phyloP scores from a whole-genome alignment of 2,888 invertebrate genomes.

The Melanargia galathea region DNA sequence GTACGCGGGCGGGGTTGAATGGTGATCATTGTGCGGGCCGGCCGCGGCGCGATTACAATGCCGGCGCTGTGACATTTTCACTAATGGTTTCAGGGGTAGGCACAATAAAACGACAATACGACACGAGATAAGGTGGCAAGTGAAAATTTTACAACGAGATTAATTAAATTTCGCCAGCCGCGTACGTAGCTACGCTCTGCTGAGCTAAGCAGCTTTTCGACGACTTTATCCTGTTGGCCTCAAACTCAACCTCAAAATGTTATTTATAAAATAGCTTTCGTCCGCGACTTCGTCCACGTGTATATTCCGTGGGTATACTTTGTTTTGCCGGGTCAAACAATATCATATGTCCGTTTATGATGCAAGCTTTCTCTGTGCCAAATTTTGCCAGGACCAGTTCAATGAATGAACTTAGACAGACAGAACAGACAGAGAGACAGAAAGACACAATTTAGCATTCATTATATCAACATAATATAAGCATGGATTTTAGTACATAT shows the following conservation, averaged over 20 bases:
- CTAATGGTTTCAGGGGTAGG: slow-evolving; percentile 80
- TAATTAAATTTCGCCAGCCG: slow-evolving; percentile 68
- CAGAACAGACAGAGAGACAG: too few species aligned
- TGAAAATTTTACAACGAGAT: slow-evolving; percentile 80
- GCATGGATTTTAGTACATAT: too few species aligned
- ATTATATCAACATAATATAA: too few species aligned
- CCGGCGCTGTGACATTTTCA: slow-evolving; percentile 80
- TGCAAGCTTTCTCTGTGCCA: too few species aligned
- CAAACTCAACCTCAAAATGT: background rate
- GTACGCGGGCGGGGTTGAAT: slow-evolving; percentile 69
- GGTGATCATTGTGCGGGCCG: slow-evolving; percentile 76
- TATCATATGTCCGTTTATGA: too few species aligned
- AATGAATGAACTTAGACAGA: too few species aligned
- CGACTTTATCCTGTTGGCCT: slow-evolving; percentile 1
- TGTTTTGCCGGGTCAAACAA: too few species aligned
- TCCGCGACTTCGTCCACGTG: background rate
- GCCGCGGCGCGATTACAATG: slow-evolving; percentile 77
- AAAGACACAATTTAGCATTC: too few species aligned
- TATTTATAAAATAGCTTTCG: background rate
- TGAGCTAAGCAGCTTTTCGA: slow-evolving; percentile 25
- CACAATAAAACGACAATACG: slow-evolving; percentile 82
- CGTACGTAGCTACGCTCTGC: slow-evolving; percentile 42
- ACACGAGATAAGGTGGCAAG: slow-evolving; percentile 80
- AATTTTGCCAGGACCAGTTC: too few species aligned
- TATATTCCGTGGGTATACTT: background rate